phyloP scores from a whole-genome alignment of 92 coral and sea anemone genomes.

The Palythoa grandiflora region DNA sequence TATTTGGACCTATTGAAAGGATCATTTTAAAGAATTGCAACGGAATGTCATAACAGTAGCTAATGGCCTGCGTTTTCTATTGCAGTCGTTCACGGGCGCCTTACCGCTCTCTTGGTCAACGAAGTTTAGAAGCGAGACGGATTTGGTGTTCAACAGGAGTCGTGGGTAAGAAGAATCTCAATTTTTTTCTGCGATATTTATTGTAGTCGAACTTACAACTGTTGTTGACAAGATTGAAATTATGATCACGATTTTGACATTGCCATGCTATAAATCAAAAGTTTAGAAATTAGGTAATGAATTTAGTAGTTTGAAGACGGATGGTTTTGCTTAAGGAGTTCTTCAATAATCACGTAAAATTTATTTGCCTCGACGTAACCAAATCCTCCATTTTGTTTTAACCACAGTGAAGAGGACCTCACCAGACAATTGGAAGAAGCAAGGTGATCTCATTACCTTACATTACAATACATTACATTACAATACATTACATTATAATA shows the following conservation, averaged over 20 bases:
- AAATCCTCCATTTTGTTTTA: background rate
- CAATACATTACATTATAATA: background rate
- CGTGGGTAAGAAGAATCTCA: slow-evolving; percentile 38
- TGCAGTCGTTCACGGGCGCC: slow-evolving; percentile 69
- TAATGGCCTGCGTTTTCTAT: background rate
- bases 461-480: no score
- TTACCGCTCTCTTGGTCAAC: slow-evolving; percentile 85
- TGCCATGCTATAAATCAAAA: no score
- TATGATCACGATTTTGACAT: no score
- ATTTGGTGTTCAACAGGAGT: slow-evolving; percentile 72
- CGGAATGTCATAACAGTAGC: background rate
- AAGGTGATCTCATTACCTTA: slow-evolving; percentile 59
- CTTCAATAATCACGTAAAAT: no score
- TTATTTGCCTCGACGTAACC: background rate
- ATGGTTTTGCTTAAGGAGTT: background rate
- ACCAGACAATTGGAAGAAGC: slow-evolving; percentile 90
- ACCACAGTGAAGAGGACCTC: slow-evolving; percentile 64
- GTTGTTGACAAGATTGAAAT: no score
- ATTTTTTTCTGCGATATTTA: background rate
- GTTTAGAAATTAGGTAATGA: no score
- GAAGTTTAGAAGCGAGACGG: slow-evolving; percentile 92
- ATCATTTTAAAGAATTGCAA: background rate
- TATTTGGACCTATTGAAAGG: no score
- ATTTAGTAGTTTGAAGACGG: background rate
- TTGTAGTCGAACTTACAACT: background rate